Evolutionary conservation across 2,888 invertebrate genomes (phyloP).

Genomic region (Podabrus alpinus): DNA sequence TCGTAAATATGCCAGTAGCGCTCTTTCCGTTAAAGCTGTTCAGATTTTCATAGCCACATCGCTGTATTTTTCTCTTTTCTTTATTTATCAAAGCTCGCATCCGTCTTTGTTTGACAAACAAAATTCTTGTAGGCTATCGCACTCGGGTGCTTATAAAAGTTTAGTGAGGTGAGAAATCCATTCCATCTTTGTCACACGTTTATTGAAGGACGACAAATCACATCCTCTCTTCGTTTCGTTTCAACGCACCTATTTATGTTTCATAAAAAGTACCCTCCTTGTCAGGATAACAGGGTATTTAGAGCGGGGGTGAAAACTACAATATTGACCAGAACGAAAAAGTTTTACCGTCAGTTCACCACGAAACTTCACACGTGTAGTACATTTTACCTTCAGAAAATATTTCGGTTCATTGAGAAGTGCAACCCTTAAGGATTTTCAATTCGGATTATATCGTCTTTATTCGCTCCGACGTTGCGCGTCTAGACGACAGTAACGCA

Average conservation of each 20-base stretch:
- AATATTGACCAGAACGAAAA: slow-evolving; percentile 54
- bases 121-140: slow-evolving; percentile 14
- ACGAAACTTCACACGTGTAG: slow-evolving; percentile 32
- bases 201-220: slow-evolving; percentile 46
- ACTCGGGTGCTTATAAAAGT: slow-evolving; percentile 36
- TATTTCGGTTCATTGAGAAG: slow-evolving; percentile 11
- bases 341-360: slow-evolving; percentile 48
- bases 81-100: slow-evolving; percentile 43
- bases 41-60: slow-evolving; percentile 49
- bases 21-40: slow-evolving; percentile 47
- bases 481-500: slow-evolving; percentile 44
- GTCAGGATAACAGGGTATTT: slow-evolving; percentile 46
- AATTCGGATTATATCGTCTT: slow-evolving; percentile 44
- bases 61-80: slow-evolving; percentile 52
- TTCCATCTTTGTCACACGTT: slow-evolving; percentile 35
- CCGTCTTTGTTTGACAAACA: slow-evolving; percentile 37
- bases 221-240: slow-evolving; percentile 39
- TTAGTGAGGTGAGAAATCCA: slow-evolving; percentile 33
- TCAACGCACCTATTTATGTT: slow-evolving; percentile 52
- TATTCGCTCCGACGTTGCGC: slow-evolving; percentile 57
- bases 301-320: slow-evolving; percentile 50
- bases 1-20: slow-evolving; percentile 35
- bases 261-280: slow-evolving; percentile 57
- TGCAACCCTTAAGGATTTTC: slow-evolving; percentile 25
- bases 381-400: background rate